These are phyloP conservation scores for Montipora efflorescens DNA, from an alignment of 64 coral and sea anemone species.

Conservation along the genomic window DNA sequence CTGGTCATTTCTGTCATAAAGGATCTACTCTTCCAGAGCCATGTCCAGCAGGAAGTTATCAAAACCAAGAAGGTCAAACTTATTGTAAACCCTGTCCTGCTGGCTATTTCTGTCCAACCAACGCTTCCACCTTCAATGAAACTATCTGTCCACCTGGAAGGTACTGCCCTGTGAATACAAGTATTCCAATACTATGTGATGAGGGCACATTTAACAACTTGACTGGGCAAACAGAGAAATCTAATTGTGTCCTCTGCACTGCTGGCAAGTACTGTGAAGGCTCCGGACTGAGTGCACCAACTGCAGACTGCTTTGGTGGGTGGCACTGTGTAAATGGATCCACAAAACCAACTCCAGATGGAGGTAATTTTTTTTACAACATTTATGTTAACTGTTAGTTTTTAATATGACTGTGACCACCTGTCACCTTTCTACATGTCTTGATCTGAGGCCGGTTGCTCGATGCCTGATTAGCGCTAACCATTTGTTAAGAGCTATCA, in stretches of 20 bases:
- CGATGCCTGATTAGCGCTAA: too few species aligned
- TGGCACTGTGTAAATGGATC: slow-evolving; percentile 98
- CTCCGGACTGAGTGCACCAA: slow-evolving; percentile 75
- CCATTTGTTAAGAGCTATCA: too few species aligned
- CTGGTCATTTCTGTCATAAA: slow-evolving; percentile 75
- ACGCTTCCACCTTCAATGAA: slow-evolving; percentile 55
- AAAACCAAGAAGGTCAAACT: slow-evolving; percentile 71
- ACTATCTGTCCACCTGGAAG: slow-evolving; percentile 78
- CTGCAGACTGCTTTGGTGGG: slow-evolving; percentile 84
- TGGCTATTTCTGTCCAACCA: slow-evolving; percentile 73
- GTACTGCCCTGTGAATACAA: slow-evolving; percentile 89
- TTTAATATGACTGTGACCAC: neutral
- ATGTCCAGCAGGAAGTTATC: slow-evolving; percentile 89
- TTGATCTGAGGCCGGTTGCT: too few species aligned
- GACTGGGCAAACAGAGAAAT: slow-evolving; percentile 60
- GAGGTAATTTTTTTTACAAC: slow-evolving; percentile 56
- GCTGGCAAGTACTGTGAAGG: slow-evolving; percentile 93
- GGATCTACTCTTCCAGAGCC: slow-evolving; percentile 61
- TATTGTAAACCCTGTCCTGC: slow-evolving; percentile 76
- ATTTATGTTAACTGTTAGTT: too few species aligned
- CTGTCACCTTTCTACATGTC: too few species aligned
- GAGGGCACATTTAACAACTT: slow-evolving; percentile 88
- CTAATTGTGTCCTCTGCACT: slow-evolving; percentile 81
- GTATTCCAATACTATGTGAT: slow-evolving; percentile 71
- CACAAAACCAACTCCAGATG: slow-evolving; percentile 62